Evolutionary conservation across 2,797 vertebrate species (phyloP).

Genomic region (Remorina albescens): DNA sequence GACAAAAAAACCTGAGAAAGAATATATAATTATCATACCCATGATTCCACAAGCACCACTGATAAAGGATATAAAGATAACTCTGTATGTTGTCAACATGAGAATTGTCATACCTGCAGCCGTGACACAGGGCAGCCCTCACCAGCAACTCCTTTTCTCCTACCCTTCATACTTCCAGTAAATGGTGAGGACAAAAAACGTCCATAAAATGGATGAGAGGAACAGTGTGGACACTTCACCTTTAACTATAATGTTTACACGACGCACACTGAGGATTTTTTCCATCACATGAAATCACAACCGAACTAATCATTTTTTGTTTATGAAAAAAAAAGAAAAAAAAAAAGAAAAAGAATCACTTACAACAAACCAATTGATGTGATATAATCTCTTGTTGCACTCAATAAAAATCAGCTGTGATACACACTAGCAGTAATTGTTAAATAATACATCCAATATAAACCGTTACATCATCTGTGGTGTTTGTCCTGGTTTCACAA

Average conservation of each 20-base stretch:
- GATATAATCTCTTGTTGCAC: constrained; percentile 45
- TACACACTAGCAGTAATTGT: constrained; percentile 6
- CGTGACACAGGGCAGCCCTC: constrained; percentile 18
- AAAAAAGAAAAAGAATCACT: constrained; percentile 7
- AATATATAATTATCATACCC: constrained; percentile 42
- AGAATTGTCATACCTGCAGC: constrained; percentile 13
- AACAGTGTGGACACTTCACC: constrained; percentile 33
- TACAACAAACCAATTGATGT: constrained; percentile 5
- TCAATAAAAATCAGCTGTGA: constrained; percentile 22
- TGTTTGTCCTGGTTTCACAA: constrained; percentile 60
- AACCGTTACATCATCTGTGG: constrained; percentile 42
- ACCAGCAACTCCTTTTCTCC: constrained; percentile 24
- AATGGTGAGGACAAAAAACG: constrained; percentile 13
- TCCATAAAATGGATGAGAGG: constrained; percentile 37
- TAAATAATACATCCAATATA: constrained; percentile 43
- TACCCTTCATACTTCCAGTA: constrained; percentile 23
- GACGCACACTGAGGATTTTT: constrained; percentile 1
- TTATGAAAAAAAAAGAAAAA: too few species aligned
- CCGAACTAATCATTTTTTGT: not conserved
- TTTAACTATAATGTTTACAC: constrained; percentile 33
- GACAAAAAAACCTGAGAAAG: constrained; percentile 71
- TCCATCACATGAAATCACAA: constrained; percentile 36
- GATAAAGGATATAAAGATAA: constrained; percentile 23
- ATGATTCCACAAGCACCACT: constrained; percentile 65
- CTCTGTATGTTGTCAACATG: not conserved